Conservation (phyloP, 1,140 invertebrate genomes). For the Drosophila ogumai region DNA sequence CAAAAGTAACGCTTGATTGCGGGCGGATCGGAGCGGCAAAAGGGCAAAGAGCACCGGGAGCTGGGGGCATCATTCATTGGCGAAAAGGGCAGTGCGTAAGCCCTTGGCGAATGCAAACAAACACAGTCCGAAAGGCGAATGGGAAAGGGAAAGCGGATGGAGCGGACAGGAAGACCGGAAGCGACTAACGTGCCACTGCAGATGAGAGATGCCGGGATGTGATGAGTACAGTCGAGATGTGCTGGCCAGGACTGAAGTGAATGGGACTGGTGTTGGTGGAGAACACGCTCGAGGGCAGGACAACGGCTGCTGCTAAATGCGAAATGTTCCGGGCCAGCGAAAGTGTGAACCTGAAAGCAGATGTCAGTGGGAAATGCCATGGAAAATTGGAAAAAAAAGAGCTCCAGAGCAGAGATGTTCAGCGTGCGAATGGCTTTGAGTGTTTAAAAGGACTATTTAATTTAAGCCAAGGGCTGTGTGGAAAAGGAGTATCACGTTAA, state of each 20-base stretch:
- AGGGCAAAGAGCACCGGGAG: conserved; percentile 37
- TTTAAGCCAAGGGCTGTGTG: background rate
- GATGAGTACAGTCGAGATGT: conserved; percentile 31
- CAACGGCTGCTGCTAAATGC: conserved; percentile 59
- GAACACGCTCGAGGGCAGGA: conserved; percentile 50
- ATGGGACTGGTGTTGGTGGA: background rate
- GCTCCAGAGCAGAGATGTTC: conserved; percentile 2
- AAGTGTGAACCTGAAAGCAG: conserved; percentile 61
- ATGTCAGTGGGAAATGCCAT: conserved; percentile 39
- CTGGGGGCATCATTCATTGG: conserved; percentile 20
- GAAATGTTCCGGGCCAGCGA: conserved; percentile 47
- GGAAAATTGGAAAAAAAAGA: conserved; percentile 22
- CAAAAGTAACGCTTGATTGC: conserved; percentile 80
- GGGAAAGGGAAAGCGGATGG: conserved; percentile 7
- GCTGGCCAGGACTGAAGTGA: conserved; percentile 8
- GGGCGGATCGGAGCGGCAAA: conserved; percentile 35
- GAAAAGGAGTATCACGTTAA: background rate
- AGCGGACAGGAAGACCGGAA: conserved; percentile 59
- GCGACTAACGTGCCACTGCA: conserved; percentile 63
- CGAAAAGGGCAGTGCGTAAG: conserved; percentile 65
- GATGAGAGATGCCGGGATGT: conserved; percentile 38
- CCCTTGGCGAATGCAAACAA: conserved; percentile 66
- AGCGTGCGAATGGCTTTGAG: conserved; percentile 11
- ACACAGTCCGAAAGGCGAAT: conserved; percentile 16
- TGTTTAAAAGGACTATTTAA: conserved; percentile 26